Base-by-base conservation (phyloP, 2,888 invertebrate species). In the Scaptomyza polygonia region DNA sequence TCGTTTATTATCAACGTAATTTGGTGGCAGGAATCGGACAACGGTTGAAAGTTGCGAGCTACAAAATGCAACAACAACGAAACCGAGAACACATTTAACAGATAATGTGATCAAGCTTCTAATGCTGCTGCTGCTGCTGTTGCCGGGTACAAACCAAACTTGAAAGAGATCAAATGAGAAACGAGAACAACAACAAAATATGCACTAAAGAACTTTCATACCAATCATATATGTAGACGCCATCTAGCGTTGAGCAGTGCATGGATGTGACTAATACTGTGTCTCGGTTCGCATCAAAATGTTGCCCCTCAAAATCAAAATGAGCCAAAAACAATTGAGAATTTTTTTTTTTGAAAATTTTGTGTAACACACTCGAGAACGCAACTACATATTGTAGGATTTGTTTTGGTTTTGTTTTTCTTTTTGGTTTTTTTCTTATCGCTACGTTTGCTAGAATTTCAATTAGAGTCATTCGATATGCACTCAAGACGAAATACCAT, bases 21-120 rank as follows among this genome's bases (percentile, higher is more conserved):
- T 72, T 73, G 43, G 74, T 48, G 58, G 73, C 63, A 62, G 54
- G 61, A 53, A 34, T 47, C 52, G 64, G 64, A 54, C 49, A 48
- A 53, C 69, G 32, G 54, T 34, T 67, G 39, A 18, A 25, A 29
- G 49, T 61, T 62, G 67, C 67, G 67, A 65, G 65, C 65, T 49
- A 27, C 53, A 53, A 56, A 8, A 44, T 36, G 64, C 43, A 43
- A 30, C 47, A 43, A 39, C 43, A 43, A 34, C 43, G 54, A 62
- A 43, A 57, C 18, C 14, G 32, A 40, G 68, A 53, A 61, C 40
- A 29, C 71, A 52, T 62, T 68, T 67, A 62, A 62, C 67, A 68
- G 68, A 67, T 68, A 67, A 67, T 68, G 68, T 56, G 42, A 36
- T 42, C 48, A 36, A 57, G 52, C 70, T 72, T 3, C 21, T 21